Percentiles rank a stretch among this genome's conserved stretches.
These are phyloP conservation scores for Mythimna lalbum DNA, from an alignment of 2,888 invertebrate genomes.

Conservation along the genomic window DNA sequence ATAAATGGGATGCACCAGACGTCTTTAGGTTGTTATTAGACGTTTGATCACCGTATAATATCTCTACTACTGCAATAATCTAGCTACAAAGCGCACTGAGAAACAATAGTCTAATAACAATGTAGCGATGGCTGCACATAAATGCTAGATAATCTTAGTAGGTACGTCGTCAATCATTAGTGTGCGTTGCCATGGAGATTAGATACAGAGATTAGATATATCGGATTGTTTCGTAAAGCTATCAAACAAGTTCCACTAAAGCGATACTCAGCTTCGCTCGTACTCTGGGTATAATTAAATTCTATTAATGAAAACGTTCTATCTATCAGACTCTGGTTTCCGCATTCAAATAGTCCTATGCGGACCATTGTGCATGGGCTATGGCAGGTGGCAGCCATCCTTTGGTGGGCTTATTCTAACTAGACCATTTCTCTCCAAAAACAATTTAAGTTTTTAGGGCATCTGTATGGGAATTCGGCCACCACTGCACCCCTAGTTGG, in stretches of 20 bases:
- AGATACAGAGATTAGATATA: not conserved
- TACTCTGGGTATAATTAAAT: too few species aligned
- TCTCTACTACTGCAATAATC: slow-evolving; percentile 17
- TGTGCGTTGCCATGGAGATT: not conserved
- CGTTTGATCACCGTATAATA: slow-evolving; percentile 27
- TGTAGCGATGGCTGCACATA: slow-evolving; percentile 1
- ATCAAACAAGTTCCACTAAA: not conserved
- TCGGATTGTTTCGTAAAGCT: not conserved
- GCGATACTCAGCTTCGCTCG: not conserved
- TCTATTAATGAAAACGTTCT: too few species aligned
- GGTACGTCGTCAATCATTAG: slow-evolving; percentile 11
- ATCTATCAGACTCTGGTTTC: too few species aligned
- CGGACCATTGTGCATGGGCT: too few species aligned
- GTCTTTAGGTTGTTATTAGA: slow-evolving; percentile 9
- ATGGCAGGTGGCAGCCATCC: too few species aligned
- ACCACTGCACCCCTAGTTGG: too few species aligned
- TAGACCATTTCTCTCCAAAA: too few species aligned
- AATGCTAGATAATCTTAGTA: slow-evolving; percentile 19
- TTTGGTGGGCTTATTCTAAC: too few species aligned
- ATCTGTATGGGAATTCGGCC: too few species aligned
- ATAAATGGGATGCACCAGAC: slow-evolving; percentile 27
- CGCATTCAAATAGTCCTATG: too few species aligned
- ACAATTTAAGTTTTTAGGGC: too few species aligned
- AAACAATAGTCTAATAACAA: slow-evolving; percentile 34
- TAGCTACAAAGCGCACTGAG: slow-evolving; percentile 11